Evolutionary conservation across 2,888 invertebrate genomes (phyloP), one percentile per base, ranked within the genome.

Genomic region (Caenorhabditis imperialis): DNA sequence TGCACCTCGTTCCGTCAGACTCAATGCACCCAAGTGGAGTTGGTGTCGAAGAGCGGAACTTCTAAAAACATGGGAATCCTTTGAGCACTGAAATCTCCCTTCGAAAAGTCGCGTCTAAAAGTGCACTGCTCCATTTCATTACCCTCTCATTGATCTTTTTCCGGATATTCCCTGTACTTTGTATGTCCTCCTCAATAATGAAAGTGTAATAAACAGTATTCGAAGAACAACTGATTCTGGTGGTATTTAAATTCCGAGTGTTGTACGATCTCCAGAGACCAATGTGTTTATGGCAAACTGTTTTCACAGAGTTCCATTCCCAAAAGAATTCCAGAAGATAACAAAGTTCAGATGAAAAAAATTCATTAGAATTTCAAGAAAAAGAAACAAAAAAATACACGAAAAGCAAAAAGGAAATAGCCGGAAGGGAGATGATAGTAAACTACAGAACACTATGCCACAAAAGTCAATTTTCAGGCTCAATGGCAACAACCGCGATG

Each of bases 401-500:
- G 33, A 27, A 33, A 45, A 30, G 16, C 16, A 25, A 53, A 53
- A 10, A 7, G 30, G 10, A 40, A 55, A 63, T 33, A 63, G 48
- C 12, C 47, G 40, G 48, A 63, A 63, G 12, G 12, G 10, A 53
- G 35, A 45, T 22, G 51, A n/a, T n/a, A 62, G 35, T 23, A 18
- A 45, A 40, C 47, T 63, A 63, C 22, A 55, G n/a, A 20, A 38
- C 51, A 55, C 63, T 63, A 63, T 63, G 63, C 63, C 63, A 63
- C 63, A 63, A 63, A 63, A 63, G 63, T 63, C 63, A 63, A 27
- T 55, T 55, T n/a, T 48, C 55, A 54, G 63, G 63, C 55, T 63
- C 10, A 63, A 63, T 63, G 63, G 63, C 63, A 63, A 55, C 63
- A 63, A 63, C 63, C 63, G 63, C 63, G 55, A 63, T 55, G 48